Conservation (phyloP, 2,888 invertebrate species). For the Cecidostiba fungosa region DNA sequence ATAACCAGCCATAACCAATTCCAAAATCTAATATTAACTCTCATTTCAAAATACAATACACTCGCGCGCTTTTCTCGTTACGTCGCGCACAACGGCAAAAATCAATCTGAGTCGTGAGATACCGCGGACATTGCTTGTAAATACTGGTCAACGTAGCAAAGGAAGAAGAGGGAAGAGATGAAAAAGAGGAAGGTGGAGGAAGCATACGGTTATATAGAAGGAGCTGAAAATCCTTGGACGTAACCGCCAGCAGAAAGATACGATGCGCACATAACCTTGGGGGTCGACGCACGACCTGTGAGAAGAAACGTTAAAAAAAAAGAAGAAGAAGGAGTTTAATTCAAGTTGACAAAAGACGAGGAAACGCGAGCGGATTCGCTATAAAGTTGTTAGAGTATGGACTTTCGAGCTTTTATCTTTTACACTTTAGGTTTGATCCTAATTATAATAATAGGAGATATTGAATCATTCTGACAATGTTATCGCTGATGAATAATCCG, state of each 20-base stretch:
- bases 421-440: too few relatives aligned
- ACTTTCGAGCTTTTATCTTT: too few relatives aligned
- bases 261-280: constrained; percentile 14
- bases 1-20: constrained; percentile 9
- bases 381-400: too few relatives aligned
- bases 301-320: neutral
- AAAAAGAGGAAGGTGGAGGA: neutral
- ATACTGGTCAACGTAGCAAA: neutral
- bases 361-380: too few relatives aligned
- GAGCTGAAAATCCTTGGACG: constrained; percentile 10
- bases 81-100: constrained; percentile 15
- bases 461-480: too few relatives aligned
- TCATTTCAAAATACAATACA: neutral
- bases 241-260: neutral
- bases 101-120: constrained; percentile 39
- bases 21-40: neutral
- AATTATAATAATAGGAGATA: too few relatives aligned
- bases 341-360: too few relatives aligned
- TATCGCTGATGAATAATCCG: too few relatives aligned
- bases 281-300: constrained; percentile 19
- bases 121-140: neutral
- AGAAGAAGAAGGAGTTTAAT: neutral
- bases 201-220: neutral
- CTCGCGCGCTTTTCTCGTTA: neutral
- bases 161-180: constrained; percentile 21